These are phyloP conservation scores for Spodoptera littoralis DNA, from an alignment of 2,888 invertebrate genomes.

Conservation along the genomic window DNA sequence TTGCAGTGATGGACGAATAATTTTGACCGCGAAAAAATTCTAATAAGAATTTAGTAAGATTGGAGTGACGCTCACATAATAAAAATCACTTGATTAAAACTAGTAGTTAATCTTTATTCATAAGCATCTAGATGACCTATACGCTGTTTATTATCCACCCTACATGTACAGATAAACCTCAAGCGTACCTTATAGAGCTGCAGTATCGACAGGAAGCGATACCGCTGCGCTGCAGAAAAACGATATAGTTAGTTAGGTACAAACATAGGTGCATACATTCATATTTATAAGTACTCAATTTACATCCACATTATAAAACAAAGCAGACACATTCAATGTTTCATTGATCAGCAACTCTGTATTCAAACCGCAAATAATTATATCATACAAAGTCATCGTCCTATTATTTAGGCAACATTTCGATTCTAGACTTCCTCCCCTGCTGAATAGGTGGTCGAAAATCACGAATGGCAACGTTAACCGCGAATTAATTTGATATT, in stretches of 20 bases:
- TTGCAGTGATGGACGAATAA: too few relatives aligned
- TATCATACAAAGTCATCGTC: conserved; percentile 34
- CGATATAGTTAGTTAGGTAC: too few relatives aligned
- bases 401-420: conserved; percentile 50
- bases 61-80: too few relatives aligned
- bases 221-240: conserved; percentile 11
- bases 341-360: conserved; percentile 45
- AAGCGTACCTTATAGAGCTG: conserved; percentile 27
- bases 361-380: conserved; percentile 50
- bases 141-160: conserved; percentile 20
- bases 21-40: too few relatives aligned
- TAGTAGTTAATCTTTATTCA: neutral
- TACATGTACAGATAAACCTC: conserved; percentile 32
- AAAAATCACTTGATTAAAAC: conserved; percentile 3
- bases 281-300: conserved; percentile 28
- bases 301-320: conserved; percentile 41
- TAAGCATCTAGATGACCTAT: conserved; percentile 19
- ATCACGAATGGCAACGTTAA: conserved; percentile 44
- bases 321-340: conserved; percentile 31
- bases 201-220: conserved; percentile 38
- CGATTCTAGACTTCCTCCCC: conserved; percentile 52
- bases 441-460: conserved; percentile 41
- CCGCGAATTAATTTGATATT: conserved; percentile 50
- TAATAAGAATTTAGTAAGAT: too few relatives aligned
- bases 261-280: too few relatives aligned